A percentile compares a stretch with the other conserved stretches of the same genome.
Evolutionary conservation across 1,140 invertebrate genomes (phyloP).

Genomic region (Lepidurus apus): DNA sequence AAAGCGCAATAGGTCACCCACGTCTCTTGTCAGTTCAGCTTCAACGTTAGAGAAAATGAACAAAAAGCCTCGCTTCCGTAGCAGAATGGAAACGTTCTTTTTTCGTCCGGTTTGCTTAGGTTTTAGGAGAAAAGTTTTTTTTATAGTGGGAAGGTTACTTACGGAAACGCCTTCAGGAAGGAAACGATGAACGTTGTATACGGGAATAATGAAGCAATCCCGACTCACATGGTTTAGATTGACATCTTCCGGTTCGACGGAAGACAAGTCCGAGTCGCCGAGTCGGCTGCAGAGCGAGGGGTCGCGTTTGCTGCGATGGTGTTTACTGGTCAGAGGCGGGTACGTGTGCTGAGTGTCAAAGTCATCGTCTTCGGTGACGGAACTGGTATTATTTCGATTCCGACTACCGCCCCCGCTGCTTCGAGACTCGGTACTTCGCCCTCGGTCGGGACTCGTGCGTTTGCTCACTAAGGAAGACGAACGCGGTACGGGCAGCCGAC

Average conservation of each 20-base stretch:
- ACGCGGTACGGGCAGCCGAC: slow-evolving; percentile 27
- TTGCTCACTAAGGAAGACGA: slow-evolving; percentile 33
- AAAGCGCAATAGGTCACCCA: too few species aligned
- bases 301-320: slow-evolving; percentile 12
- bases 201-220: slow-evolving; percentile 84
- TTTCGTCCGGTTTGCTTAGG: not conserved
- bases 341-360: slow-evolving; percentile 10
- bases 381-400: slow-evolving; percentile 23
- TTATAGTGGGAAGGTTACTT: slow-evolving; percentile 42
- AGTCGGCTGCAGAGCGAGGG: not conserved
- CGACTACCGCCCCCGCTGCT: slow-evolving; percentile 18
- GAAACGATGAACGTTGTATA: slow-evolving; percentile 75
- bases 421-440: not conserved
- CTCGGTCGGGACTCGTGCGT: slow-evolving; percentile 27
- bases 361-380: slow-evolving; percentile 23
- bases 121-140: not conserved
- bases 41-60: too few species aligned
- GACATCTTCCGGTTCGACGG: slow-evolving; percentile 30
- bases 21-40: too few species aligned
- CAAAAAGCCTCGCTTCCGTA: not conserved
- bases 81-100: not conserved
- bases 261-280: slow-evolving; percentile 29
- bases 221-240: slow-evolving; percentile 42
- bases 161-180: slow-evolving; percentile 79
- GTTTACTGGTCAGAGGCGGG: slow-evolving; percentile 3